Percentiles rank a stretch among this genome's conserved stretches.
phyloP scores from a whole-genome alignment of 2,888 invertebrate genomes.

The Allygus modestus region DNA sequence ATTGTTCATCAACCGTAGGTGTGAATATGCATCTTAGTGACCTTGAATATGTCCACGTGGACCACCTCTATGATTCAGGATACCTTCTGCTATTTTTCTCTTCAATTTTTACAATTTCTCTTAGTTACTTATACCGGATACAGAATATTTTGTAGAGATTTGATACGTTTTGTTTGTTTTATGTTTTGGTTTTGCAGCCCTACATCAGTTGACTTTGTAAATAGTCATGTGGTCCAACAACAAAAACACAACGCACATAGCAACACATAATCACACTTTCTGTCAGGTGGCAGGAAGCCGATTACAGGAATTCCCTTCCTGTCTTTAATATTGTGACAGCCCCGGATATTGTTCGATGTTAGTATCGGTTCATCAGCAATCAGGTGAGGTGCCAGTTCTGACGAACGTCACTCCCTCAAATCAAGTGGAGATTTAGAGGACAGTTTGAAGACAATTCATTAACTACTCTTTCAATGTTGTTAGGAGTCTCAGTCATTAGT shows the following conservation, averaged over 20 bases:
- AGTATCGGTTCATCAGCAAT: neutral
- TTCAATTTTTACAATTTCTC: too few species aligned
- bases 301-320: neutral
- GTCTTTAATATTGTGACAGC: neutral
- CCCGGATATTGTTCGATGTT: neutral
- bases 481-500: too few species aligned
- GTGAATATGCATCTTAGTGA: neutral
- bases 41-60: neutral
- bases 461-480: neutral
- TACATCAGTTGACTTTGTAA: too few species aligned
- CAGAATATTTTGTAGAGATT: too few species aligned
- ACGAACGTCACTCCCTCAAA: neutral
- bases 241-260: too few species aligned
- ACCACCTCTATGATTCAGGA: neutral
- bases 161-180: too few species aligned
- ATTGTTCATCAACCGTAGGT: constrained; percentile 18
- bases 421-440: neutral
- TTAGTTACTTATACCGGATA: too few species aligned
- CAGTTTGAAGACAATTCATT: neutral
- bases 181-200: too few species aligned
- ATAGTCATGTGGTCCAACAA: too few species aligned
- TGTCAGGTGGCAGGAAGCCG: neutral
- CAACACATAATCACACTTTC: neutral
- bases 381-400: neutral
- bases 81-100: neutral